phyloP scores from a whole-genome alignment of 2,113 vertebrate genomes.

The Eptesicus fuscus region DNA sequence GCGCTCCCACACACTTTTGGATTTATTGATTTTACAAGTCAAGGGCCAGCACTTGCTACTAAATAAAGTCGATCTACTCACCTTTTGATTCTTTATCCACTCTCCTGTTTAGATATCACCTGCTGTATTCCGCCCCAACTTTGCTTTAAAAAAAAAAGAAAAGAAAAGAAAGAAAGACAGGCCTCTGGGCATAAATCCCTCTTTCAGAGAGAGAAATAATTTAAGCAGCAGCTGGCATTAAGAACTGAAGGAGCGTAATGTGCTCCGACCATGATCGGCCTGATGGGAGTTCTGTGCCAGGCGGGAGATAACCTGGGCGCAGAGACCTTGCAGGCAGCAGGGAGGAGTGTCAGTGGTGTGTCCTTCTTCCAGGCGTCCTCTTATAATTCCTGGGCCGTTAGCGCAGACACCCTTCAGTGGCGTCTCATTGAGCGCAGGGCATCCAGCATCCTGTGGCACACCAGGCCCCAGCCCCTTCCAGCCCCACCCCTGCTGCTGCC shows the following conservation, averaged over 20 bases:
- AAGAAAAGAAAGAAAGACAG: not conserved
- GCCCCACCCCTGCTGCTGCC: not conserved
- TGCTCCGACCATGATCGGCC: not conserved
- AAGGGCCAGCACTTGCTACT: not conserved
- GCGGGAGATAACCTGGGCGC: not conserved
- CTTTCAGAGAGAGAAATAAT: constrained; percentile 32
- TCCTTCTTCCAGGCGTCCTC: not conserved
- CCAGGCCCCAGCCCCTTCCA: not conserved
- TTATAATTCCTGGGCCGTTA: not conserved
- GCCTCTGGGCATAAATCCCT: not conserved
- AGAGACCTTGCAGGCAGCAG: not conserved
- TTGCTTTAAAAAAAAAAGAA: not conserved
- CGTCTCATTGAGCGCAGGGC: not conserved
- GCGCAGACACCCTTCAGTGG: not conserved
- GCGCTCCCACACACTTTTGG: not conserved
- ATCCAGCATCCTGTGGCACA: no score
- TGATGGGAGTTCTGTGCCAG: not conserved
- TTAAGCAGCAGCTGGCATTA: constrained; percentile 26
- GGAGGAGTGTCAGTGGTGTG: not conserved
- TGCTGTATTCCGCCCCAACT: not conserved
- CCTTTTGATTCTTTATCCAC: not conserved
- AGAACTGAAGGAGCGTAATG: not conserved
- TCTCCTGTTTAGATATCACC: not conserved
- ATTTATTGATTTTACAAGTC: not conserved
- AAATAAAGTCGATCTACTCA: not conserved